Evolutionary conservation across 2,113 vertebrate genomes (phyloP).

Genomic region (Peromyscus californicus): DNA sequence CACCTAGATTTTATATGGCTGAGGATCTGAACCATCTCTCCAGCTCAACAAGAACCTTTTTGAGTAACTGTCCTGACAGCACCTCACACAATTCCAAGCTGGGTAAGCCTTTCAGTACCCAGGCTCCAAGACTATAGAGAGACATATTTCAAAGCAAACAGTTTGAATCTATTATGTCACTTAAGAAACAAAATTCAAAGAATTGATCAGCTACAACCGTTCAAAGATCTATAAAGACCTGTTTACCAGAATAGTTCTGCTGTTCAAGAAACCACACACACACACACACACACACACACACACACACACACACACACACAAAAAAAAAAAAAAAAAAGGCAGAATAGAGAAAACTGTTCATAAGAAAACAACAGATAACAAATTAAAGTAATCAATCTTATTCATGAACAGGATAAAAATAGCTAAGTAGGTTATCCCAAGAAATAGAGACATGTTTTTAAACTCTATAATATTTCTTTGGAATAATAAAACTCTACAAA

Average conservation of each 20-base stretch:
- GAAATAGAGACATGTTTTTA: background rate
- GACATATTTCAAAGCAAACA: background rate
- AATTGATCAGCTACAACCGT: background rate
- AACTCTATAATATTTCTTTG: background rate
- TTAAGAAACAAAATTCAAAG: slow-evolving; percentile 33
- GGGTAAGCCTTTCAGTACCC: background rate
- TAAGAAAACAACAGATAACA: background rate
- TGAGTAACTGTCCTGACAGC: background rate
- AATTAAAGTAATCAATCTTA: background rate
- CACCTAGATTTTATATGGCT: background rate
- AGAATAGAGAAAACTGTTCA: background rate
- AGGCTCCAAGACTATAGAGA: background rate
- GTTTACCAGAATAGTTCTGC: background rate
- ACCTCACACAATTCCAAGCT: background rate
- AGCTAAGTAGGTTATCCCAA: background rate
- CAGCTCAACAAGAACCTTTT: background rate
- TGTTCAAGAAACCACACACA: background rate
- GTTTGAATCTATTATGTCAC: background rate
- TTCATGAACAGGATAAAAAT: slow-evolving; percentile 27
- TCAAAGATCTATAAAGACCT: slow-evolving; percentile 38
- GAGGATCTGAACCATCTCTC: background rate
- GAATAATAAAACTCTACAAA: background rate
- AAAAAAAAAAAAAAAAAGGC: background rate
- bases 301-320: background rate
- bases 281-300: background rate